Evolutionary conservation across 2,797 vertebrate species (phyloP), one percentile per base, ranked within the genome.

Genomic region (Poecilia picta): DNA sequence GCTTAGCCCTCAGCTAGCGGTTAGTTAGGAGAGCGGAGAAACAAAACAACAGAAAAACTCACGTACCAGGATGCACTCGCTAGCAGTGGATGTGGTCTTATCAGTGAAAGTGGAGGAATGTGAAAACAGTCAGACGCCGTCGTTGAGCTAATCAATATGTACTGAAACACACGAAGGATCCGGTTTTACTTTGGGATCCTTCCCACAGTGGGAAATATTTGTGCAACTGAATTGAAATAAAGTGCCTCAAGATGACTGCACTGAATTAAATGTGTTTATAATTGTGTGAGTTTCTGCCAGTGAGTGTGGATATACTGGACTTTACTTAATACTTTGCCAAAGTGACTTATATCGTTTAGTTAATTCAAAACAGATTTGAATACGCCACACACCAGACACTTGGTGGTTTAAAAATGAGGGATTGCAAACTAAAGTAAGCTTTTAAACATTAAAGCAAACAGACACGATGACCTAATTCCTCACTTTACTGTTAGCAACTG

Each of bases 1-100:
- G 74, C 82, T 84, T 81, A 83, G 72, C 70, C 66, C 51, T 83
- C 68, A 49, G 87, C 87, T 80, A 81, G 81, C 82, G 72, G 75
- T 66, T 73, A 45, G 75, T 57, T 33, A 16, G 49, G 4, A 75
- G 83, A 85, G 59, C 71, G 78, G 82, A 31, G 66, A 82, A 87
- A 74, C 46, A 53, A 23, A 43, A 11, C 43, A 43, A 41, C 13
- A 20, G 25, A 15, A n/a, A 13, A 28, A 8, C 62, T 83, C 73
- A 15, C 77, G 45, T 46, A 49, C 31, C 23, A 53, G 47, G 0
- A 33, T 59, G 4, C 11, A 11, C 41, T 68, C 46, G 10, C 23
- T 36, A 82, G 20, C 25, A 25, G 83, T 68, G 72, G n/a, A 31
- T 72, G 20, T 33, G 18, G 71, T 13, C 72, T 59, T 0, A 70